A percentile compares a stretch with the other conserved stretches of the same genome.
phyloP scores from a whole-genome alignment of 2,797 vertebrate genomes.

The Cephalopachus bancanus region DNA sequence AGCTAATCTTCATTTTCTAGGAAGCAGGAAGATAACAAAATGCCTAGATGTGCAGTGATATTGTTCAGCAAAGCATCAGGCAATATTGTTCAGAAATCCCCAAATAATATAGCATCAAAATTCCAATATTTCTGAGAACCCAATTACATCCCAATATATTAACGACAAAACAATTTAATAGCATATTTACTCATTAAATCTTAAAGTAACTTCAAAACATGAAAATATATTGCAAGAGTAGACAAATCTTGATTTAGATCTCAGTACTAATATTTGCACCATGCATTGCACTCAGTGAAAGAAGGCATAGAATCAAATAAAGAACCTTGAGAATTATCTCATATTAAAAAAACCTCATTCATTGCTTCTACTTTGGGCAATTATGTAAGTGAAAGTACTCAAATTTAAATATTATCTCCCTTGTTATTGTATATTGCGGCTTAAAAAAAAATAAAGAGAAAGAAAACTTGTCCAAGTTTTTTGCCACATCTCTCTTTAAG shows the following conservation, averaged over 20 bases:
- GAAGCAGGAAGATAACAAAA: conserved; percentile 24
- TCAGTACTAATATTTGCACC: neutral
- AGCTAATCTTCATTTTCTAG: neutral
- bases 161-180: neutral
- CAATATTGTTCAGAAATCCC: neutral
- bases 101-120: conserved; percentile 4
- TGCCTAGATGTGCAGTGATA: neutral
- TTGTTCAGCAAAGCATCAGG: conserved; percentile 34
- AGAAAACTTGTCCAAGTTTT: neutral
- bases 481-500: neutral
- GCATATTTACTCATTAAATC: neutral
- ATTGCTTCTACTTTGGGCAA: neutral
- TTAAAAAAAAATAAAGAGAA: neutral
- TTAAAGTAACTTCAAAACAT: neutral
- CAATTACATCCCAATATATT: neutral
- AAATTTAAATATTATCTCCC: neutral
- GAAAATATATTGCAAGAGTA: neutral
- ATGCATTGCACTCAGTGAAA: neutral
- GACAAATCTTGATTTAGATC: neutral
- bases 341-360: neutral
- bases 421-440: neutral
- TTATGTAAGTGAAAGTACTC: neutral
- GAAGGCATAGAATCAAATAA: neutral
- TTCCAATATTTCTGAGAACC: neutral
- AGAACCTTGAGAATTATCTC: neutral